Base-by-base conservation (phyloP, 2,797 vertebrate genomes). In the Acrocephalus scirpaceus region DNA sequence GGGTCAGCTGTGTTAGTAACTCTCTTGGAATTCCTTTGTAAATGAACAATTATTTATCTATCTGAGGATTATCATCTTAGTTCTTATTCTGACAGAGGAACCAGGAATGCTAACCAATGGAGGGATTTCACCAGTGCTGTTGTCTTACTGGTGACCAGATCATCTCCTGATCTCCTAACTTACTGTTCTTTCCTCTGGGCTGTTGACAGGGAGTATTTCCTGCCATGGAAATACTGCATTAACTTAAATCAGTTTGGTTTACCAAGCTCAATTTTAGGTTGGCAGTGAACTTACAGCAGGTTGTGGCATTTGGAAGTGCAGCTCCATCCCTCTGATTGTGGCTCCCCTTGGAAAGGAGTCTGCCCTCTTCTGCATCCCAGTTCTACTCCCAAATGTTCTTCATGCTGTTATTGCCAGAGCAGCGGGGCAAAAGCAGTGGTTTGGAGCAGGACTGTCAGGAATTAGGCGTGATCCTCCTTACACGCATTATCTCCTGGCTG, bases 391-490 rank as follows among this genome's bases (percentile, higher is more conserved):
- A 11, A 30, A 30, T 10, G 42, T 50, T 4, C 11, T 54, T 18
- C 40, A 3, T 25, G n/a, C 53, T 42, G n/a, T 27, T 38, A 2
- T 2, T 1, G 7, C 20, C 44, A 27, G 79, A 64, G 65, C 54
- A 51, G 51, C 2, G 27, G 36, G 20, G 44, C 54, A 19, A 18
- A 40, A 60, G 56, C 42, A 10, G 61, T 2, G 56, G 32, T 89
- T 85, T 61, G 91, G 48, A 4, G 27, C 86, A 51, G 58, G 54
- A 2, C 82, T 70, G 86, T 56, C 2, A 17, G 86, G 94, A 93
- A 85, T 97, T 92, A 95, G 86, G n/a, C 2, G 22, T 95, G 92
- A 96, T 95, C 93, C 90, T 96, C 86, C 93, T 96, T 87, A 89
- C 1, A 1, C 3, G 57, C 15, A 81, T 95, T 94, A 96, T 90